Conservation (phyloP, 2,888 invertebrate species). For the Mesorhabditis belari region DNA sequence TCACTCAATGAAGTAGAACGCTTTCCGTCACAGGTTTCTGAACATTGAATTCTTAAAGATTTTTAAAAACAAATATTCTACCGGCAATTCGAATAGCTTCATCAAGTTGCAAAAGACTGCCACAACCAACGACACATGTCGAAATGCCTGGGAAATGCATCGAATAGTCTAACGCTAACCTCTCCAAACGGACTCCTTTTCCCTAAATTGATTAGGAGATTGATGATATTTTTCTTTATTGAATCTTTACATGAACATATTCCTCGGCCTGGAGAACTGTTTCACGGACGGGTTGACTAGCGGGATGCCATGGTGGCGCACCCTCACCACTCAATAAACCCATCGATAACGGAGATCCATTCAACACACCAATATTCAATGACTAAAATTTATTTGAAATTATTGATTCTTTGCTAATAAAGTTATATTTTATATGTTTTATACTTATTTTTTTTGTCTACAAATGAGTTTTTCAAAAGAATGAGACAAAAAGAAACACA, state of each 20-base stretch:
- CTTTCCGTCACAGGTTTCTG: background rate
- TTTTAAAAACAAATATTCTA: background rate
- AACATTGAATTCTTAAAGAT: background rate
- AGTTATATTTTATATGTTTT: slow-evolving; percentile 1
- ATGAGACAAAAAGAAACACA: slow-evolving; percentile 1
- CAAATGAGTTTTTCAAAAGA: slow-evolving; percentile 10
- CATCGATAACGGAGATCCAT: slow-evolving; percentile 75
- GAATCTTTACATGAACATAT: slow-evolving; percentile 6
- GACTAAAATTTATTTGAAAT: slow-evolving; percentile 56
- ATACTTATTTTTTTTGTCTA: too few species aligned
- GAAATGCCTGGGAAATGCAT: slow-evolving; percentile 33
- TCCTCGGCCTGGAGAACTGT: slow-evolving; percentile 24
- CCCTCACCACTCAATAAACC: slow-evolving; percentile 72
- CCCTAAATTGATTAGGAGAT: slow-evolving; percentile 22
- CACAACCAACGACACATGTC: slow-evolving; percentile 36
- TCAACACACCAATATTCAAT: slow-evolving; percentile 72
- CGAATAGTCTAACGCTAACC: slow-evolving; percentile 39
- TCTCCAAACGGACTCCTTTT: slow-evolving; percentile 37
- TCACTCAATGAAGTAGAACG: slow-evolving; percentile 12
- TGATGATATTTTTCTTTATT: background rate
- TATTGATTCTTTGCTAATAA: background rate
- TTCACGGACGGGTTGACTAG: slow-evolving; percentile 60
- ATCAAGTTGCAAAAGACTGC: slow-evolving; percentile 22
- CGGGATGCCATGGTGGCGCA: slow-evolving; percentile 76
- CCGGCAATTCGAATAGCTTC: background rate